Base-by-base conservation (phyloP, 1,140 invertebrate genomes). In the Lepidostoma basale region DNA sequence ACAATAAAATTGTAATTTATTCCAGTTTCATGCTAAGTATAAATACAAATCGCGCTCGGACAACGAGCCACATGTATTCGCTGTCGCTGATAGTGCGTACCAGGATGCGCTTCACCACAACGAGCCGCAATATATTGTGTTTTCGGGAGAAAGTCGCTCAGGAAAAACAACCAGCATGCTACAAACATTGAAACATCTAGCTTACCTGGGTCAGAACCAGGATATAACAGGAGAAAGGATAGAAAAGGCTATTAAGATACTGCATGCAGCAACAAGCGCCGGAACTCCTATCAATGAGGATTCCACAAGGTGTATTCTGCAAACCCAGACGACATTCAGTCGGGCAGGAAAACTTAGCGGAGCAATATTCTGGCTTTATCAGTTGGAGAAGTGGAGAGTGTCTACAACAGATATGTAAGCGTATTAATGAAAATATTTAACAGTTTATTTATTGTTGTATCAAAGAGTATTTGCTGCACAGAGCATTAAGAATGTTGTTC, bases 41-140 rank as follows among this genome's bases (percentile, higher is more conserved):
- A 87, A 89, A 72, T 92, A 87, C 75, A 94, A 94, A 78, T 90
- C 91, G 0, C 88, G 94, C 73, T 94, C 92, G 12, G 93, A 96
- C 75, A 95, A 96, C 76, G 89, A 90, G 20, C 94, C 95, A 0
- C 95, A 97, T 76, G 91, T 97, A 69, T 98, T 91, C 78, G 88
- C 91, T 1, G 88, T 96, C 2, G 94, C 93, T 2, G 95, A 97
- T 73, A 87, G 88, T 52, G 92, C 92, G 25, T 94, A 92, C 78
- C 92, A 95, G 81, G 90, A 94, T 74, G 90, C 91, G 76, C 76
- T 93, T 62, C 93, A 95, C 76, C 91, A 91, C 80, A 86, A 92
- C 74, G 88, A 91, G 71, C 85, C 89, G 1, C 94, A 98, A 76
- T 88, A 93, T 76, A 90, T 95, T 68, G 77, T 95, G 14, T 83